phyloP scores from a whole-genome alignment of 2,113 vertebrate genomes.

The Alligator sinensis region DNA sequence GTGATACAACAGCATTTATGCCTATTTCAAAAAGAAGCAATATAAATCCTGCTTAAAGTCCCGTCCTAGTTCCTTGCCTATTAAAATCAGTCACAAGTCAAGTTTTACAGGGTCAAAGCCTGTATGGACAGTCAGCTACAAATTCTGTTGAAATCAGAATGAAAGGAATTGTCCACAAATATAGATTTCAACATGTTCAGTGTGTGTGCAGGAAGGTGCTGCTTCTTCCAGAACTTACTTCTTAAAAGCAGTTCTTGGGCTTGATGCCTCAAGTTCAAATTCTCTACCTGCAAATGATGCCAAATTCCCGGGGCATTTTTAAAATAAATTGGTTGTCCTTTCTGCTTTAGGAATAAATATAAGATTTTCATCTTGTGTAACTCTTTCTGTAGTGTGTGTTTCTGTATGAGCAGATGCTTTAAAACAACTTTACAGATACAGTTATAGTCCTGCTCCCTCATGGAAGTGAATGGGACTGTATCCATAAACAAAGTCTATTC shows the following conservation, averaged over 20 bases:
- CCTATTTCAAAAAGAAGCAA: neutral
- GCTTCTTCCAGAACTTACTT: neutral
- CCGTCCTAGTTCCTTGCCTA: neutral
- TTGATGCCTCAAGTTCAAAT: neutral
- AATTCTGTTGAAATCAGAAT: neutral
- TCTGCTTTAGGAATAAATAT: neutral
- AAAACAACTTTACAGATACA: neutral
- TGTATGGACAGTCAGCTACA: neutral
- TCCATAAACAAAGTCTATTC: neutral
- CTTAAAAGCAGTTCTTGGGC: neutral
- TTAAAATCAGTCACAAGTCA: too few species aligned
- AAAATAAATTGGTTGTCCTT: neutral
- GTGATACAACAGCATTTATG: neutral
- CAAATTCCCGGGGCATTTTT: neutral
- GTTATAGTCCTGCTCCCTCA: neutral
- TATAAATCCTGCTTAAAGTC: neutral
- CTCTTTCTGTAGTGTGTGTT: neutral
- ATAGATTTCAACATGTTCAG: neutral
- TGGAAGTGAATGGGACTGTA: neutral
- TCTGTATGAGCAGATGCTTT: neutral
- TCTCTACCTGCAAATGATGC: neutral
- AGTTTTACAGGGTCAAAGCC: neutral
- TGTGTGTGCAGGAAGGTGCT: neutral
- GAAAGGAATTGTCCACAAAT: neutral
- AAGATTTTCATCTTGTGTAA: neutral